Evolutionary conservation across 2,113 vertebrate species (phyloP).

Genomic region (Strix aluco): DNA sequence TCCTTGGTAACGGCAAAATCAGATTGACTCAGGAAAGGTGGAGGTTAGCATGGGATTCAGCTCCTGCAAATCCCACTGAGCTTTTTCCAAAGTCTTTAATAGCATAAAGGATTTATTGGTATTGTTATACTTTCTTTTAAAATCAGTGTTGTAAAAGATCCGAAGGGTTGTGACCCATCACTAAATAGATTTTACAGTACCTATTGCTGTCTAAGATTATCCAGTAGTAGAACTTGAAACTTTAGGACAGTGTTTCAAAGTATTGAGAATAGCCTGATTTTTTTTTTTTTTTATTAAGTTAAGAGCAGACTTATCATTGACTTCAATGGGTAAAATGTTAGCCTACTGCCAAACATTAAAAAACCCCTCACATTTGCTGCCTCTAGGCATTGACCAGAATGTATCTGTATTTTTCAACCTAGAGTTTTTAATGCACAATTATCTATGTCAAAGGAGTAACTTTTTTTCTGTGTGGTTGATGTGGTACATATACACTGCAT

Average conservation of each 20-base stretch:
- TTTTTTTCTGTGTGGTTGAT: neutral
- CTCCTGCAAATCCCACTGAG: neutral
- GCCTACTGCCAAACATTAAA: neutral
- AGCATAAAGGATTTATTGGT: neutral
- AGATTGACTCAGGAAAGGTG: neutral
- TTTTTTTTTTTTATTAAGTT: neutral
- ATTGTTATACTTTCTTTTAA: neutral
- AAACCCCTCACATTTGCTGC: neutral
- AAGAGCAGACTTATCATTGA: neutral
- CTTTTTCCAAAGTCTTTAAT: neutral
- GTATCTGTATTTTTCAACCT: neutral
- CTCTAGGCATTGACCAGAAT: neutral
- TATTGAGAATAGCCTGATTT: neutral
- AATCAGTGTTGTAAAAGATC: neutral
- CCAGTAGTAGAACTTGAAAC: neutral
- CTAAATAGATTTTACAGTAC: neutral
- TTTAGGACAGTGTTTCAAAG: neutral
- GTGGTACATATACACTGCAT: neutral
- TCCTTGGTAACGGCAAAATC: neutral
- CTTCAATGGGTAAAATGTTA: neutral
- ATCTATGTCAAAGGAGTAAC: neutral
- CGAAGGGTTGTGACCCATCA: neutral
- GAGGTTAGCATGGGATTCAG: neutral
- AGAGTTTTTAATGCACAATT: neutral
- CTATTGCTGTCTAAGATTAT: neutral